phyloP scores from a whole-genome alignment of 2,113 vertebrate species.

The Rhabdornis inornatus region DNA sequence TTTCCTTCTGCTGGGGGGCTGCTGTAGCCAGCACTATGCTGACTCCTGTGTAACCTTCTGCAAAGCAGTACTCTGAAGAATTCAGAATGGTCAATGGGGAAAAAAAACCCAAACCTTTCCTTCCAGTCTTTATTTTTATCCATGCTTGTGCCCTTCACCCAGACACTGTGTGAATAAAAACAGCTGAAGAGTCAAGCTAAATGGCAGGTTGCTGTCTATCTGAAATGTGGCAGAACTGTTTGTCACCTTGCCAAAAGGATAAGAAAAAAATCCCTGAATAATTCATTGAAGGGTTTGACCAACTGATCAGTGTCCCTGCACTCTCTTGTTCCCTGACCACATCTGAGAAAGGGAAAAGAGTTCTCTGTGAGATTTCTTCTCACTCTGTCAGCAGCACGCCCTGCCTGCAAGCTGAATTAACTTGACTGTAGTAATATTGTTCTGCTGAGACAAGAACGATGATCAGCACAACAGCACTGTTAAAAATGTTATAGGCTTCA shows the following conservation, averaged over 20 bases:
- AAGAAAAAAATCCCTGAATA: slow-evolving; percentile 37
- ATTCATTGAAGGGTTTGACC: slow-evolving; percentile 24
- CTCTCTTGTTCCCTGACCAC: background rate
- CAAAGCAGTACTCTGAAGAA: background rate
- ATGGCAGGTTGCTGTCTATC: slow-evolving; percentile 13
- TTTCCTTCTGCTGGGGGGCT: background rate
- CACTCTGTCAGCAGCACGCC: background rate
- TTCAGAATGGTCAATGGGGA: background rate
- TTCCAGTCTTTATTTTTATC: background rate
- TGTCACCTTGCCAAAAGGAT: background rate
- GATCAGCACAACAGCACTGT: slow-evolving; percentile 61
- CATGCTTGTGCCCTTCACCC: background rate
- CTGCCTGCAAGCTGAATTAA: slow-evolving; percentile 46
- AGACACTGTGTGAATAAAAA: background rate
- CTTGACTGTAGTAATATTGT: slow-evolving; percentile 58
- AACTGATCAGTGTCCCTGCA: background rate
- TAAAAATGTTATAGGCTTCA: slow-evolving; percentile 70
- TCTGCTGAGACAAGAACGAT: slow-evolving; percentile 66
- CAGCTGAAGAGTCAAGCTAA: slow-evolving; percentile 8
- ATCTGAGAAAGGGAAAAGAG: background rate
- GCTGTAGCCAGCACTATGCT: background rate
- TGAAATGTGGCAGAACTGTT: slow-evolving; percentile 7
- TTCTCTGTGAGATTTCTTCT: background rate
- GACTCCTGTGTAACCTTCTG: background rate
- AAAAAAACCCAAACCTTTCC: background rate